Base-by-base conservation (phyloP, 1,140 invertebrate genomes). In the Nasonia vitripennis region DNA sequence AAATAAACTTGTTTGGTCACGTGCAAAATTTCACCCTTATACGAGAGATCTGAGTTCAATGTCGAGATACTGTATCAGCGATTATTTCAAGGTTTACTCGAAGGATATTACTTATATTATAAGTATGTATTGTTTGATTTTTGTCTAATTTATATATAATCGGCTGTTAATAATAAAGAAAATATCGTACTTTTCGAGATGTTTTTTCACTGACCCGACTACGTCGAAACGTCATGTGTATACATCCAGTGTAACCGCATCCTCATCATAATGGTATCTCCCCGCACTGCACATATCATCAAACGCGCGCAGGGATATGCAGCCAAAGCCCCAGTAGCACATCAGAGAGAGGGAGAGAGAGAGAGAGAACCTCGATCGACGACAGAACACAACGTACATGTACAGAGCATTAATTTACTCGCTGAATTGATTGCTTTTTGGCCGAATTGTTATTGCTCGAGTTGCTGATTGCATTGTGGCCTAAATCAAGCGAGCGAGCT, bases 101-200 rank as follows among this genome's bases (percentile, higher is more conserved):
- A 78, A 51, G 0, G 45, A n/a, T 78, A 74, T 74, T 51, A 37
- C 20, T 9, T n/a, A 37, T 31, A 37, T 31, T 10, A 37, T 37
- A 75, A 75, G 34, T 75, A 78, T 81, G 80, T 81, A 81, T 74
- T 81, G 80, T 81, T 74, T 81, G 80, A 81, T 73, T 67, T 27
- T 34, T 78, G 62, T 85, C 78, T 81, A 80, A 85, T 77, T 81
- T 68, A 81, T 51, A 77, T 81, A 70, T 68, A 85, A 85, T 81
- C 45, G 67, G 51, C 55, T 81, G 84, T 81, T 85, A 74, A 85
- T 84, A 79, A 84, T 85, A 85, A 85, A 81, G 48, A 85, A 37
- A 37, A 81, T 77, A 85, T 85, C 79, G 55, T 85, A 85, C 78
- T 85, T 85, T 85, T 81, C 23, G 23, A 73, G 78, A 80, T 55